Conservation (phyloP, 2,797 vertebrate genomes). For the Hoplostethus mediterraneus region DNA sequence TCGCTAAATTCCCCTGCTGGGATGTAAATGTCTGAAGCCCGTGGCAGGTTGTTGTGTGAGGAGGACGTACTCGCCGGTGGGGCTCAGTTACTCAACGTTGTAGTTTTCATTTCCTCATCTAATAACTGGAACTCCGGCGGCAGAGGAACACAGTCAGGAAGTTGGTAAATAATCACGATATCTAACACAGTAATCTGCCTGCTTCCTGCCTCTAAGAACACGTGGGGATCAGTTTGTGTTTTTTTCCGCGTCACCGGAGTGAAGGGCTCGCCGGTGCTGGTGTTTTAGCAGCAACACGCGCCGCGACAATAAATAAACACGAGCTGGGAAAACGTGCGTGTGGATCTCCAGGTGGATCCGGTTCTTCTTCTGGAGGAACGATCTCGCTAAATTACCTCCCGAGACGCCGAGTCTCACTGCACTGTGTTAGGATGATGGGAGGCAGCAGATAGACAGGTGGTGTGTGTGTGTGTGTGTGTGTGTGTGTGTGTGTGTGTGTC, state of each 20-base stretch:
- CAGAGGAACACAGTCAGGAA: no score
- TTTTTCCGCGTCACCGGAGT: no score
- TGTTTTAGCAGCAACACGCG: no score
- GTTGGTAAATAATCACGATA: no score
- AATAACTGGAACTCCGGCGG: no score
- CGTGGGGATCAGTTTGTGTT: no score
- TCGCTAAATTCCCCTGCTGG: neutral
- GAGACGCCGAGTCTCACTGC: constrained; percentile 18
- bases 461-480: neutral
- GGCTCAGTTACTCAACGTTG: no score
- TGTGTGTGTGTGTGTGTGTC: neutral
- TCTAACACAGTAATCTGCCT: no score
- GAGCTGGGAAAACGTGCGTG: neutral
- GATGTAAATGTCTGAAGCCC: neutral
- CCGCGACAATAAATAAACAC: no score
- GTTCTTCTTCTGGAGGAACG: constrained; percentile 8
- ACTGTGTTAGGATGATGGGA: constrained; percentile 39
- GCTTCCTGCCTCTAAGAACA: no score
- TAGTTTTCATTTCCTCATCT: no score
- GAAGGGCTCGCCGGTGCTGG: no score
- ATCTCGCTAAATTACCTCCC: constrained; percentile 29
- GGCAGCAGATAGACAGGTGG: constrained; percentile 59
- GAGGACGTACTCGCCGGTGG: neutral
- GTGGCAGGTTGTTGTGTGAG: neutral
- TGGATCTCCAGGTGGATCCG: constrained; percentile 2